phyloP scores from a whole-genome alignment of 2,797 vertebrate genomes.

The Periophthalmus magnuspinnatus region DNA sequence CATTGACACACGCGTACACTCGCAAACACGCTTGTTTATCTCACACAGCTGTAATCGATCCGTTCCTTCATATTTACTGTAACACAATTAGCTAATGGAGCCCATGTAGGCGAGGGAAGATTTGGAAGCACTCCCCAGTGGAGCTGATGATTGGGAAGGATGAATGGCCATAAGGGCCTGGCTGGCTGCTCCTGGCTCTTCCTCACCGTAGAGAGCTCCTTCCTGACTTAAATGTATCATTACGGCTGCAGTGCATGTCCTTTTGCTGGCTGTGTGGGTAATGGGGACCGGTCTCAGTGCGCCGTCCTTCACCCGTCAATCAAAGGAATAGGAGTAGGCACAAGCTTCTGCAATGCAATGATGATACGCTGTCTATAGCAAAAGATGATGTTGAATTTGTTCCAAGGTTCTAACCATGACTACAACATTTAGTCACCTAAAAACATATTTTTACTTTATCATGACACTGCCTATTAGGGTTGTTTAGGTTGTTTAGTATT shows the following conservation, averaged over 20 bases:
- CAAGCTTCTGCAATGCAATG: conserved; percentile 23
- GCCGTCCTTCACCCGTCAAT: conserved; percentile 48
- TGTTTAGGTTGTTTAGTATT: too few species aligned
- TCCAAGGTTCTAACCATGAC: conserved; percentile 23
- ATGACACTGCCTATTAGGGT: neutral
- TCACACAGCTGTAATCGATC: conserved; percentile 44
- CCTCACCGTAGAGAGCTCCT: conserved; percentile 46
- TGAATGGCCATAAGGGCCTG: conserved; percentile 34
- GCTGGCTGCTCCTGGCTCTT: conserved; percentile 29
- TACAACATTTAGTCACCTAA: conserved; percentile 13
- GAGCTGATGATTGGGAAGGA: conserved; percentile 51
- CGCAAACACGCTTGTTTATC: conserved; percentile 19
- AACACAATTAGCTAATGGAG: conserved; percentile 59
- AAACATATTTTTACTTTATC: conserved; percentile 17
- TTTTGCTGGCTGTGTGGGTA: conserved; percentile 37
- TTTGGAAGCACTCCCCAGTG: conserved; percentile 38
- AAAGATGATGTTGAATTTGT: conserved; percentile 20
- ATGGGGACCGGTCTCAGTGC: conserved; percentile 33
- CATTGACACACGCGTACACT: neutral
- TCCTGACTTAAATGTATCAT: conserved; percentile 48
- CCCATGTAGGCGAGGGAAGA: conserved; percentile 29
- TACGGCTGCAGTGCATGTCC: conserved; percentile 38
- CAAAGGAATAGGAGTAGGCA: conserved; percentile 33
- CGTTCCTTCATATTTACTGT: conserved; percentile 50
- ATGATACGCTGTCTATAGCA: conserved; percentile 19